Conservation (phyloP, 2,113 vertebrate species). For the Ailuropoda melanoleuca region DNA sequence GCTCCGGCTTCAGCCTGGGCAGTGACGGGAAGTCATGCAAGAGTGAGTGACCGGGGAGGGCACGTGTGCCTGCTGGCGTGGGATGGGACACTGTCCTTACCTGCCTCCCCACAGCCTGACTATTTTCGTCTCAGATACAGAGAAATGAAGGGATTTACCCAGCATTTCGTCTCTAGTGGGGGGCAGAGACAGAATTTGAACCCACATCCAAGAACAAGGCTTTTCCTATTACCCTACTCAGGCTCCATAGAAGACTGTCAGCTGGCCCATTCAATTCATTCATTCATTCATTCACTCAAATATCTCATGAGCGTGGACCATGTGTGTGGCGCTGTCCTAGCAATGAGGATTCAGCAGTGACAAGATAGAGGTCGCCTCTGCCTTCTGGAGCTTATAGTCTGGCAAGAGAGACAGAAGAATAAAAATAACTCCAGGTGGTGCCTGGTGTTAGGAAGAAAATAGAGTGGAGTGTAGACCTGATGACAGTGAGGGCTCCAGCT, state of each 20-base stretch:
- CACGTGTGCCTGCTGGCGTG: fast-evolving
- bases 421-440: not conserved
- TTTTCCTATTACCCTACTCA: not conserved
- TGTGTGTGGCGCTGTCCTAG: not conserved
- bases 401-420: not conserved
- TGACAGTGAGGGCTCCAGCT: not conserved
- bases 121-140: not conserved
- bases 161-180: not conserved
- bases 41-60: slow-evolving; percentile 85
- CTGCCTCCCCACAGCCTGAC: not conserved
- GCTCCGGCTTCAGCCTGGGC: slow-evolving; percentile 96
- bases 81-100: not conserved
- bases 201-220: not conserved
- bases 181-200: not conserved
- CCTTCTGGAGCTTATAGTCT: not conserved
- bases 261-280: not conserved
- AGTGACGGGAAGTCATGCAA: slow-evolving; percentile 98
- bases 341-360: not conserved
- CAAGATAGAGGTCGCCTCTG: not conserved
- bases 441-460: not conserved
- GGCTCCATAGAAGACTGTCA: not conserved
- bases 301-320: not conserved
- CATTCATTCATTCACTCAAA: not conserved
- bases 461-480: not conserved
- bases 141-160: not conserved